phyloP scores from a whole-genome alignment of 2,113 vertebrate species.

The Leptobrachium ailaonicum region DNA sequence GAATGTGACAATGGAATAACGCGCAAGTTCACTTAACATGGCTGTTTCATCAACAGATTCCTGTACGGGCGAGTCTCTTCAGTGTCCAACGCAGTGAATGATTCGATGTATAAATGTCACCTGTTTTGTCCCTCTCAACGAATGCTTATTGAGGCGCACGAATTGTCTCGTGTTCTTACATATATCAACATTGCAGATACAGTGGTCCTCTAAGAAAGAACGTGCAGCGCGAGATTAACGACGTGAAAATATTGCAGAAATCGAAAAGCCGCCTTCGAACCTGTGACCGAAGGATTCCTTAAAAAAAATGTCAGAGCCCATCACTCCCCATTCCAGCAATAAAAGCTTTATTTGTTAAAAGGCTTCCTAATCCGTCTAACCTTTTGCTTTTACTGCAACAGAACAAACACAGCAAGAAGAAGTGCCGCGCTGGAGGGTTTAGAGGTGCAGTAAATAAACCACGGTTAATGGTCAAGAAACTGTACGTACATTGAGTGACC shows the following conservation, averaged over 20 bases:
- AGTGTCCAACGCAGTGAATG: slow-evolving; percentile 6
- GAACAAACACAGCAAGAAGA: background rate
- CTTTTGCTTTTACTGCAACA: background rate
- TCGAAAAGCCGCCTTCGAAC: too few relatives aligned
- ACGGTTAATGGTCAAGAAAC: background rate
- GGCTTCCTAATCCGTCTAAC: background rate
- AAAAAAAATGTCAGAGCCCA: too few relatives aligned
- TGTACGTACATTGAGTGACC: too few relatives aligned
- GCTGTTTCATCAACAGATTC: slow-evolving; percentile 11
- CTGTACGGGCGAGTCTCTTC: background rate
- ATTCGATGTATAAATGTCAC: slow-evolving; percentile 7
- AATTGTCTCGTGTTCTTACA: too few relatives aligned
- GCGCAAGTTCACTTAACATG: slow-evolving; percentile 10
- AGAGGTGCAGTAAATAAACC: background rate
- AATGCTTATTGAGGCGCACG: too few relatives aligned
- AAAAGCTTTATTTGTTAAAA: background rate
- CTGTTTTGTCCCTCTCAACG: too few relatives aligned
- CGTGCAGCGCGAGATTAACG: too few relatives aligned
- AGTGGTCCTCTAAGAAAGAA: too few relatives aligned
- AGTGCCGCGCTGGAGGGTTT: background rate
- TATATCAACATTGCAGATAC: too few relatives aligned
- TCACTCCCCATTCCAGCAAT: too few relatives aligned
- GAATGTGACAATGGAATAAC: background rate
- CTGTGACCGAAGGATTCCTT: too few relatives aligned
- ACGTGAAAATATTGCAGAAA: too few relatives aligned